Base-by-base conservation (phyloP, 2,797 vertebrate genomes). In the Adelosebastes latens region DNA sequence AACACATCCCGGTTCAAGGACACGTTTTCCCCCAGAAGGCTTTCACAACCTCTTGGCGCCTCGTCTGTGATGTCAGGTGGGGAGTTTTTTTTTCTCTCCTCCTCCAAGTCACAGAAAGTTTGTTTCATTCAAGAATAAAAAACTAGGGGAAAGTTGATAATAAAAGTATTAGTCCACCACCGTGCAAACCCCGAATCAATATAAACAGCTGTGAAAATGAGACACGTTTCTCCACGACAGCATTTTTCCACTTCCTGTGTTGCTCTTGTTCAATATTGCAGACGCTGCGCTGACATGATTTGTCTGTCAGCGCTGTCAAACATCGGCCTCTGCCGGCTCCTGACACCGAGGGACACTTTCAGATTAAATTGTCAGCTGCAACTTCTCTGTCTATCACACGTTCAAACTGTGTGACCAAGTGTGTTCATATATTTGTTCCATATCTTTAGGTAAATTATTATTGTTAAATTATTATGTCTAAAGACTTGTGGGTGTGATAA, bases 1-100 rank as follows among this genome's bases (percentile, higher is more conserved):
- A 94, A 90, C 93, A 93, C 93, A 84, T 92, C 79, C 80, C 81
- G 85, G 87, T 91, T 92, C 90, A 92, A 92, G 91, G 88, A 92
- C 91, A 86, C 81, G 1, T 88, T 88, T 87, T 59, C 80, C 89
- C 87, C 92, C 87, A 72, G 62, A 89, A 90, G 91, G 87, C 79
- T 82, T 93, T 93, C 93, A 81, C 93, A 92, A 90, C 89, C 89
- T 89, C 86, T 91, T 90, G 88, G 81, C 89, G 53, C 90, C 89
- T 89, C 85, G 32, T 86, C 82, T 90, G 88, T 88, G 90, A 90
- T 76, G 87, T 73, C 83, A 83, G 78, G 77, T 81, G 84, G 62
- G 52, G 74, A 84, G 52, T 2, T 12, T 39, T 76, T 60, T 46
- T 59, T 25, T 53, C 9, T 60, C 16, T 31, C 12, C 2, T 6